A percentile compares a stretch with the other conserved stretches of the same genome.
Conservation (phyloP, 2,113 vertebrate genomes). For the Siniperca chuatsi region DNA sequence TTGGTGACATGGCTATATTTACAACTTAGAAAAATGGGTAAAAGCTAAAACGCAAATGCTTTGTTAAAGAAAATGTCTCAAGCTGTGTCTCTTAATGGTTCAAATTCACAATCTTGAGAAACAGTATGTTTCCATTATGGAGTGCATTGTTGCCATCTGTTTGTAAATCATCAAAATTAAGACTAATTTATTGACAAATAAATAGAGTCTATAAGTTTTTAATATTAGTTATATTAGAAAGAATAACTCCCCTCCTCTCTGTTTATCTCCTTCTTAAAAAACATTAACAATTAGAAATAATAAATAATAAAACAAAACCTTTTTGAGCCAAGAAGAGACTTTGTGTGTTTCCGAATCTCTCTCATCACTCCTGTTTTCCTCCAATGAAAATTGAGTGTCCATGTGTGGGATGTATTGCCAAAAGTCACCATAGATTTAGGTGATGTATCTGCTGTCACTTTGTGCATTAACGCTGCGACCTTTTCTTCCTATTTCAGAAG, state of each 20-base stretch:
- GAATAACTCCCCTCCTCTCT: not conserved
- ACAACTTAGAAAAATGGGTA: not conserved
- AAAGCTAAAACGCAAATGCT: not conserved
- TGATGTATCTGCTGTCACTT: slow-evolving; percentile 80
- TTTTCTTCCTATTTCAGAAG: slow-evolving; percentile 75
- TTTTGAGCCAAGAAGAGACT: not conserved
- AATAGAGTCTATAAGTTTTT: not conserved
- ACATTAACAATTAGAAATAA: not conserved
- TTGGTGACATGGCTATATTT: not conserved
- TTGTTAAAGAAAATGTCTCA: not conserved
- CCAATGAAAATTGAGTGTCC: slow-evolving; percentile 60
- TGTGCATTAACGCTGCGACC: slow-evolving; percentile 78
- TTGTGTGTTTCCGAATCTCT: not conserved
- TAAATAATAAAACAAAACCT: not conserved
- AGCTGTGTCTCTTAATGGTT: not conserved
- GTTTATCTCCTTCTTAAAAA: slow-evolving; percentile 18
- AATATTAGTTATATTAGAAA: slow-evolving; percentile 5
- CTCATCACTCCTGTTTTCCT: slow-evolving; percentile 38
- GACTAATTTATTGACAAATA: not conserved
- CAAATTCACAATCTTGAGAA: not conserved
- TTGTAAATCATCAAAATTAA: not conserved
- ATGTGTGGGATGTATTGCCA: slow-evolving; percentile 63
- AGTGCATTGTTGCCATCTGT: not conserved
- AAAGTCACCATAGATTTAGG: slow-evolving; percentile 71
- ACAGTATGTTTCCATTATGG: not conserved